Conservation (phyloP, 2,797 vertebrate genomes). For the Pantherophis vulpinus region DNA sequence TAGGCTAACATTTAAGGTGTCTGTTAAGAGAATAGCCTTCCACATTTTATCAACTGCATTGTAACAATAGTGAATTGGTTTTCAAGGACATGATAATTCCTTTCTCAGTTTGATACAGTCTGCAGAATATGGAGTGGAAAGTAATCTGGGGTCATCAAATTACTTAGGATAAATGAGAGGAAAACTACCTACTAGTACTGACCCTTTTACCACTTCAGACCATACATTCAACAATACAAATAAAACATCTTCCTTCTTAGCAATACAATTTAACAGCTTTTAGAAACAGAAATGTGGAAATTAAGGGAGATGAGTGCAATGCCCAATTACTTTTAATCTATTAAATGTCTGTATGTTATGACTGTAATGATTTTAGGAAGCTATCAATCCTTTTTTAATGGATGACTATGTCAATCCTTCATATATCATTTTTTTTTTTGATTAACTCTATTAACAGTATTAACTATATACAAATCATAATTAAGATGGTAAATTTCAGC, state of each 20-base stretch:
- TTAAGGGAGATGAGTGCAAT: constrained; percentile 3
- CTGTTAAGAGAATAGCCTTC: constrained; percentile 32
- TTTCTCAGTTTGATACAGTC: background rate
- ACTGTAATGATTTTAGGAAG: constrained; percentile 24
- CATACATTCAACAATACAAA: constrained; percentile 41
- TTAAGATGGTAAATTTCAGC: background rate
- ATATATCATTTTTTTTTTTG: background rate
- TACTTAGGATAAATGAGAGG: constrained; percentile 9
- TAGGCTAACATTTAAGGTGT: constrained; percentile 16
- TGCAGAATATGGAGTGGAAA: background rate
- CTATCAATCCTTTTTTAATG: background rate
- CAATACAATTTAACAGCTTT: constrained; percentile 8
- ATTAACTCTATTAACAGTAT: background rate
- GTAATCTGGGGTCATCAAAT: background rate
- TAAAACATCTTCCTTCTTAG: constrained; percentile 25
- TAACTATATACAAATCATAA: background rate
- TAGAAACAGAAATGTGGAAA: constrained; percentile 15
- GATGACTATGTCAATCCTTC: constrained; percentile 7
- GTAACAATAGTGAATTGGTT: constrained; percentile 29
- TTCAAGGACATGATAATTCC: constrained; percentile 16
- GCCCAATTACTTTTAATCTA: constrained; percentile 32
- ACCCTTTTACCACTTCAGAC: constrained; percentile 10
- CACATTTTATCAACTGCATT: constrained; percentile 23
- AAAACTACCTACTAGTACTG: constrained; percentile 31
- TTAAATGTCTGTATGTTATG: constrained; percentile 36